phyloP scores from a whole-genome alignment of 2,888 invertebrate genomes.

The Ypsolopha sequella region DNA sequence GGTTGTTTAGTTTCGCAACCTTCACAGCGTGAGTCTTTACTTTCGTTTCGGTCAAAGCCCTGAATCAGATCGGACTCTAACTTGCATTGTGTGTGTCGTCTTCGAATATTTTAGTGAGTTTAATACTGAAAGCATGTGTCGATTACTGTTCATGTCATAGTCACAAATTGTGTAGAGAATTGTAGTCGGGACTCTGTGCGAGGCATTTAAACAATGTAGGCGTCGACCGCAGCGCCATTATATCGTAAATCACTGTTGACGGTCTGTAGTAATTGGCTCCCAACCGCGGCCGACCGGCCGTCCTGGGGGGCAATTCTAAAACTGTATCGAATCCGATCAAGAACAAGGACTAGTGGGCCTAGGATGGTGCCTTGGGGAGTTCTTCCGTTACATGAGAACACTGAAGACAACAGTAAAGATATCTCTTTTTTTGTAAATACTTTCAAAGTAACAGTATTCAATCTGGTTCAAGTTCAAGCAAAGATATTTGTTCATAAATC shows the following conservation, averaged over 20 bases:
- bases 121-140: background rate
- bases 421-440: slow-evolving; percentile 3
- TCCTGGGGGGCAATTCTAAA: slow-evolving; percentile 3
- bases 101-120: background rate
- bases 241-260: slow-evolving; percentile 64
- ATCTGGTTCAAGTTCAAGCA: no score
- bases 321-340: no score
- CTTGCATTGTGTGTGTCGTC: background rate
- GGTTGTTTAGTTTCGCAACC: background rate
- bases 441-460: no score
- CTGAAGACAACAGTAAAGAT: no score
- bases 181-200: slow-evolving; percentile 14
- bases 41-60: no score
- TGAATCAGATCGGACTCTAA: background rate
- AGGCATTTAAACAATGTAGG: slow-evolving; percentile 58
- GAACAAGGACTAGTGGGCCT: no score
- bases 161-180: slow-evolving; percentile 1
- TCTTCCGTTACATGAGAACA: no score
- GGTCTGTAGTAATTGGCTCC: slow-evolving; percentile 53
- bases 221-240: slow-evolving; percentile 45
- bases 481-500: no score
- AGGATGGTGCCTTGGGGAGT: no score
- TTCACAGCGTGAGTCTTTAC: background rate
- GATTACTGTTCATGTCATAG: background rate
- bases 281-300: slow-evolving; percentile 13